Conservation (phyloP, 2,888 invertebrate species). For the Yponomeuta cagnagella region DNA sequence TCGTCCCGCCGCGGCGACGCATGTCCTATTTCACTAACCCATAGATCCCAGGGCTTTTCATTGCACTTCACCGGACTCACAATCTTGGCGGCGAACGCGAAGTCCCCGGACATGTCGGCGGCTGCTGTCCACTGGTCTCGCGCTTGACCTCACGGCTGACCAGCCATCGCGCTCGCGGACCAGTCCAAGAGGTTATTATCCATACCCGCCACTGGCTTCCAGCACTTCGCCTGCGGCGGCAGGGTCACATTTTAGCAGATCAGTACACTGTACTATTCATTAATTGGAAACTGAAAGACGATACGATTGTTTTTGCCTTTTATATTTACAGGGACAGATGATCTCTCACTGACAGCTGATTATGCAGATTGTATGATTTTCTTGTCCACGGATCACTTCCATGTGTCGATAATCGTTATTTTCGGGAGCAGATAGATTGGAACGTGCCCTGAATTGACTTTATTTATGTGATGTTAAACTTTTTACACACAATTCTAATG, state of each 20-base stretch:
- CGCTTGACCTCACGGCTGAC: constrained; percentile 37
- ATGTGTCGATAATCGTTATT: constrained; percentile 55
- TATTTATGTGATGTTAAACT: constrained; percentile 61
- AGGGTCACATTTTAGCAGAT: constrained; percentile 57
- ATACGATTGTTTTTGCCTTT: constrained; percentile 70
- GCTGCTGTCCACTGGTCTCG: constrained; percentile 6
- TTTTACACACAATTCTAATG: constrained; percentile 61
- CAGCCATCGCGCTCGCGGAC: constrained; percentile 59
- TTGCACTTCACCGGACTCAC: constrained; percentile 68
- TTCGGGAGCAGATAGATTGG: constrained; percentile 39
- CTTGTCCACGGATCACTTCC: constrained; percentile 67
- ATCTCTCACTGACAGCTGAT: constrained; percentile 77
- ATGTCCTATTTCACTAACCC: constrained; percentile 69
- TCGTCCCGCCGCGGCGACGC: constrained; percentile 63
- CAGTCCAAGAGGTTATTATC: constrained; percentile 72
- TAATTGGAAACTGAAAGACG: constrained; percentile 51
- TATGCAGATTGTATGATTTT: constrained; percentile 76
- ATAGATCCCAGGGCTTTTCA: constrained; percentile 71
- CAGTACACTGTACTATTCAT: constrained; percentile 59
- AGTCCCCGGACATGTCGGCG: constrained; percentile 61
- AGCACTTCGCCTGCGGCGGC: constrained; percentile 41
- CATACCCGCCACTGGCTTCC: constrained; percentile 54
- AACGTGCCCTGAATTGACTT: constrained; percentile 45
- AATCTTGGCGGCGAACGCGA: constrained; percentile 55
- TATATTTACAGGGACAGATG: constrained; percentile 76